These are phyloP conservation scores for Bombus ignitus DNA, from an alignment of 1,140 invertebrate genomes.

Conservation along the genomic window DNA sequence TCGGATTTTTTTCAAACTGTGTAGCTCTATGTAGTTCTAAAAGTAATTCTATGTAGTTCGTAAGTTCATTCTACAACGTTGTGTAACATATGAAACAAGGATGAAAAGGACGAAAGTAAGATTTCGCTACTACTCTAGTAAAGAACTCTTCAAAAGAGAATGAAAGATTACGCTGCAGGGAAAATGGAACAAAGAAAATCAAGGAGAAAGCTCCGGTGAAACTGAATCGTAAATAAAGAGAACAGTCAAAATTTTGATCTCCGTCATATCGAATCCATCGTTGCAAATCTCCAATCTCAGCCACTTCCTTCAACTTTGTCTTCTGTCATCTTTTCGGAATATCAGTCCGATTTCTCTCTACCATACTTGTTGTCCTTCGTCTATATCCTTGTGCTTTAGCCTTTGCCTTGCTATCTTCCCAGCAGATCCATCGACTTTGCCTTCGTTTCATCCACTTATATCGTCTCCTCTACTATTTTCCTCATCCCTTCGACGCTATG, in stretches of 20 bases:
- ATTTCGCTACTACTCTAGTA: background rate
- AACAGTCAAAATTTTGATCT: constrained; percentile 20
- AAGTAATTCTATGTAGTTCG: too few relatives aligned
- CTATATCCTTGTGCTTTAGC: background rate
- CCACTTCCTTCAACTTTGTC: background rate
- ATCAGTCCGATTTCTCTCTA: background rate
- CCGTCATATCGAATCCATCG: background rate
- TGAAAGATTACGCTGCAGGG: background rate
- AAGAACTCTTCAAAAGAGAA: background rate
- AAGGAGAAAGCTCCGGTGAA: background rate
- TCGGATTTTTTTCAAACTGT: background rate
- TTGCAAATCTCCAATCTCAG: background rate
- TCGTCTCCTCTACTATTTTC: too few relatives aligned
- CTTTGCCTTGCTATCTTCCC: background rate
- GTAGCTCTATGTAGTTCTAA: too few relatives aligned
- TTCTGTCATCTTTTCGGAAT: constrained; percentile 16
- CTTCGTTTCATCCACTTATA: background rate
- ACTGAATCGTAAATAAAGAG: background rate
- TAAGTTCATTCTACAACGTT: background rate
- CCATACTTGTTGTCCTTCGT: background rate
- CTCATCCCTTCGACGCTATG: background rate
- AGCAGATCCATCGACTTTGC: constrained; percentile 14
- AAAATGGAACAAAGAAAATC: background rate
- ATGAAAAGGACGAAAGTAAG: background rate
- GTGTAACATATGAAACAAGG: background rate